phyloP scores from a whole-genome alignment of 1,140 invertebrate genomes.

The Helicoverpa armigera region DNA sequence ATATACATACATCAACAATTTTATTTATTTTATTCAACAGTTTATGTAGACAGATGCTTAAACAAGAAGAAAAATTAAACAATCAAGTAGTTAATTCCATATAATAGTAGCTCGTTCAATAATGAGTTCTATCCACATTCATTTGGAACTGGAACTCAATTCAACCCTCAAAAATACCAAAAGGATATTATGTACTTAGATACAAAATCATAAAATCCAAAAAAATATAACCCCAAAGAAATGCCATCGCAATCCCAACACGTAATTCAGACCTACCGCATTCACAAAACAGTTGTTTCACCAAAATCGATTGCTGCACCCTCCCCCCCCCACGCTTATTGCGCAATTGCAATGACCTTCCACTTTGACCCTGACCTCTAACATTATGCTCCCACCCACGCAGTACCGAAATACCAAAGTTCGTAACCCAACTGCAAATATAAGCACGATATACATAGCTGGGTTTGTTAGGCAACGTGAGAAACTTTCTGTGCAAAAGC shows the following conservation, averaged over 20 bases:
- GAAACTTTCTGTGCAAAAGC: not conserved
- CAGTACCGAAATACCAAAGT: conserved; percentile 56
- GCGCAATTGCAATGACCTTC: conserved; percentile 62
- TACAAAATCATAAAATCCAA: not conserved
- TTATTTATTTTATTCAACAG: too few species aligned
- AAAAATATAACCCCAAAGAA: not conserved
- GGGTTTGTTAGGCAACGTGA: not conserved
- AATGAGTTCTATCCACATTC: too few species aligned
- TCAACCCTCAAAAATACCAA: too few species aligned
- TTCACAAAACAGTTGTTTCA: conserved; percentile 18
- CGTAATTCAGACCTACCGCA: conserved; percentile 17
- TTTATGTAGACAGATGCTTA: too few species aligned
- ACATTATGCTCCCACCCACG: conserved; percentile 34
- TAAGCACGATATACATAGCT: conserved; percentile 8
- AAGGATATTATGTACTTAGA: too few species aligned
- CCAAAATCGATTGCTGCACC: conserved; percentile 36
- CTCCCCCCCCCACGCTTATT: conserved; percentile 9
- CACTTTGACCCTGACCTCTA: conserved; percentile 52
- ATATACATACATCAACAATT: too few species aligned
- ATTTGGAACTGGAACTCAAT: too few species aligned
- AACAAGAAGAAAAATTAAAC: too few species aligned
- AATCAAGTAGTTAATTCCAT: too few species aligned
- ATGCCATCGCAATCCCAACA: not conserved
- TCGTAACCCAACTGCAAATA: conserved; percentile 33
- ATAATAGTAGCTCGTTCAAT: too few species aligned